phyloP scores from a whole-genome alignment of 1,140 invertebrate species.

The Oreohelix idahoensis region DNA sequence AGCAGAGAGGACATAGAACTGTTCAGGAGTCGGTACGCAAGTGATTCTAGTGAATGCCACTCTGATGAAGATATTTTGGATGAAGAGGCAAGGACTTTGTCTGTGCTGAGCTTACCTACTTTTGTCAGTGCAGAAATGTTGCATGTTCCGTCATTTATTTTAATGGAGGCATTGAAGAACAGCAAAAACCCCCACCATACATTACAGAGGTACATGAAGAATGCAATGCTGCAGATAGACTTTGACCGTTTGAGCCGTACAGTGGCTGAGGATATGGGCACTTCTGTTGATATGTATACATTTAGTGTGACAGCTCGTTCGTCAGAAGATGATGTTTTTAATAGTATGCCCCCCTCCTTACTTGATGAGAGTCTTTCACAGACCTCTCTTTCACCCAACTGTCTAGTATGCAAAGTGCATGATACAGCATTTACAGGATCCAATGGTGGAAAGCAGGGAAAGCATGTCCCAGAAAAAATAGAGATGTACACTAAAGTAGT shows the following conservation, averaged over 20 bases:
- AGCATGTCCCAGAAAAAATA: not conserved
- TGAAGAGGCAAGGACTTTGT: constrained; percentile 53
- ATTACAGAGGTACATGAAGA: constrained; percentile 39
- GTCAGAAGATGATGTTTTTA: not conserved
- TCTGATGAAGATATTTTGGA: constrained; percentile 30
- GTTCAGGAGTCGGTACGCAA: constrained; percentile 30
- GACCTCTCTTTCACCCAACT: not conserved
- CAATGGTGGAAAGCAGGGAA: not conserved
- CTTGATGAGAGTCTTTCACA: not conserved
- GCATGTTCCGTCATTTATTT: constrained; percentile 46
- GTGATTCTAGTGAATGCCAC: constrained; percentile 36
- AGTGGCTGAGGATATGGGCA: not conserved
- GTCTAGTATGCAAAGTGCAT: not conserved
- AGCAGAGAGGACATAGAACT: constrained; percentile 32
- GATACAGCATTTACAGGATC: not conserved
- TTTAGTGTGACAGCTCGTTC: not conserved
- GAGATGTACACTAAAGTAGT: not conserved
- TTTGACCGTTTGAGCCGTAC: not conserved
- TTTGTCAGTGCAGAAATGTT: constrained; percentile 49
- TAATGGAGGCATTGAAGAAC: constrained; percentile 53
- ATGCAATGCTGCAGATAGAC: constrained; percentile 11
- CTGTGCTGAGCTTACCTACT: constrained; percentile 61
- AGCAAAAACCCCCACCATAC: constrained; percentile 45
- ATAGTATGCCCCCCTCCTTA: not conserved
- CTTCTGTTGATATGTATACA: not conserved